phyloP scores from a whole-genome alignment of 1,140 invertebrate genomes.

The Drosophila mojavensis region DNA sequence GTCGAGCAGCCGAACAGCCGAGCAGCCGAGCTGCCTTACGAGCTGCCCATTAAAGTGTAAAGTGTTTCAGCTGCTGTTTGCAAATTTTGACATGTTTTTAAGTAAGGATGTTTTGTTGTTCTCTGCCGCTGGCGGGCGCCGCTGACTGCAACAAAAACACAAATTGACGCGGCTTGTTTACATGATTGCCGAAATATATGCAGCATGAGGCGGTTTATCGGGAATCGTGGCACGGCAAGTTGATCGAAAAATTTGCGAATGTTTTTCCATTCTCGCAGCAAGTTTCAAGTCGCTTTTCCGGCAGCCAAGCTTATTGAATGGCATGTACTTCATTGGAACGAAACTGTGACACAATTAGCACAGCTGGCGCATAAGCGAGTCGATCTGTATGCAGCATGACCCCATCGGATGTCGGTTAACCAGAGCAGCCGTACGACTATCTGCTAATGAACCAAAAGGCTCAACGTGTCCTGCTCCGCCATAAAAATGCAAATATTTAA shows the following conservation, averaged over 20 bases:
- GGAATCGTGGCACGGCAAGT: slow-evolving; percentile 42
- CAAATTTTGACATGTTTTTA: slow-evolving; percentile 59
- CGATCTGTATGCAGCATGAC: not conserved
- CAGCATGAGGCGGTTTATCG: slow-evolving; percentile 78
- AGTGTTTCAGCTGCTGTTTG: slow-evolving; percentile 53
- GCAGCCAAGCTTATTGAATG: slow-evolving; percentile 73
- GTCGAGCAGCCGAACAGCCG: not conserved
- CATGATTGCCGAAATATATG: slow-evolving; percentile 75
- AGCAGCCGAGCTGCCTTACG: not conserved
- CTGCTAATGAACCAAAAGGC: slow-evolving; percentile 67
- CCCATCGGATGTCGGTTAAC: slow-evolving; percentile 44
- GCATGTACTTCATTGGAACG: slow-evolving; percentile 72
- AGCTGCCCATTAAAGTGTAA: slow-evolving; percentile 65
- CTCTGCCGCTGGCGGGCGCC: slow-evolving; percentile 18
- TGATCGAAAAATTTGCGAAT: slow-evolving; percentile 61
- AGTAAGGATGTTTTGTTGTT: slow-evolving; percentile 20
- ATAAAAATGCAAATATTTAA: slow-evolving; percentile 81
- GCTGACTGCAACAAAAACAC: slow-evolving; percentile 40
- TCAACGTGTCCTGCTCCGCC: slow-evolving; percentile 51
- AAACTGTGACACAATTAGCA: slow-evolving; percentile 66
- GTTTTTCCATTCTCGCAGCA: slow-evolving; percentile 61
- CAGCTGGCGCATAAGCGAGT: not conserved
- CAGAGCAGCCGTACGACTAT: slow-evolving; percentile 42
- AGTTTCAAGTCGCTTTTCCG: slow-evolving; percentile 43
- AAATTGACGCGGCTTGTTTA: slow-evolving; percentile 78